Evolutionary conservation across 2,113 vertebrate species (phyloP), one percentile per base, ranked within the genome.

Genomic region (Percopsis transmontana): DNA sequence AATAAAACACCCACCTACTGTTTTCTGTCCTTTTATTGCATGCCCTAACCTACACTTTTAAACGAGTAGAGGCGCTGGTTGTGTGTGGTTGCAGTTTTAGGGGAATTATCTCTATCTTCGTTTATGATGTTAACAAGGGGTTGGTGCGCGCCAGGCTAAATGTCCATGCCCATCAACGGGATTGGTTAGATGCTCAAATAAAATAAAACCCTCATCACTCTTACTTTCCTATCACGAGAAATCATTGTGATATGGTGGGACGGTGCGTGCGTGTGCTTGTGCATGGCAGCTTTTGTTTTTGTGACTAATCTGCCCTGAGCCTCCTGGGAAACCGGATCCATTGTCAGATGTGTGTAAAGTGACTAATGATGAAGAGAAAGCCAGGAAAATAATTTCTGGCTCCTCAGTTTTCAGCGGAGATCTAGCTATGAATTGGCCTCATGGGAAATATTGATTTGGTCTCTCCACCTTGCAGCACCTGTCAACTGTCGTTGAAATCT

Each of bases 401-500:
- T 79, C 71, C 75, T 85, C 74, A 54, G 72, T 60, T 87, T 80
- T 81, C 70, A 70, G 19, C 53, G 62, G 66, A 70, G 66, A 81
- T 85, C 68, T 24, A 66, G 72, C 65, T 59, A 66, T 84, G 81
- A 79, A 83, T 81, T 79, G 76, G 70, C 57, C 79, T 65, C 70
- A 14, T 11, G 74, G 84, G 79, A 79, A 63, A 74, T 45, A 74
- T 51, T 20, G 24, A 33, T 27, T 51, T 33, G 16, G 23, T 23
- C n/a, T n/a, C n/a, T n/a, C n/a, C n/a, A n/a, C n/a, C n/a, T n/a
- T n/a, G n/a, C n/a, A n/a, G n/a, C n/a, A n/a, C n/a, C n/a, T n/a
- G n/a, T n/a, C n/a, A n/a, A n/a, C n/a, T n/a, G n/a, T n/a, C n/a
- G n/a, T n/a, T n/a, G n/a, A n/a, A n/a, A n/a, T n/a, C 1, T 19